Percentiles rank a stretch among this genome's conserved stretches.
Evolutionary conservation across 1,140 invertebrate genomes (phyloP).

Genomic region (Penaeus indicus): DNA sequence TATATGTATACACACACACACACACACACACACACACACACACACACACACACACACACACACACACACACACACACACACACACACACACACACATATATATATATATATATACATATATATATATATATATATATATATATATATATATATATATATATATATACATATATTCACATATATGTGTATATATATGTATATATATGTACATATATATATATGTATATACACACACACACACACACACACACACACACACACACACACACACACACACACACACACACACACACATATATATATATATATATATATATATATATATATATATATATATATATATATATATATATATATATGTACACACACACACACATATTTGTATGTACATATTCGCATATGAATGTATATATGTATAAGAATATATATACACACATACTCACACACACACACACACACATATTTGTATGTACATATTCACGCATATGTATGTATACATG

Average conservation of each 20-base stretch:
- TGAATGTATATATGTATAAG: neutral
- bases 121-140: no score
- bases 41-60: no score
- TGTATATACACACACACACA: no score
- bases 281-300: neutral
- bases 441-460: no score
- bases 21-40: no score
- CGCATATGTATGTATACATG: neutral
- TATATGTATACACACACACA: no score
- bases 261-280: no score
- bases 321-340: conserved; percentile 20
- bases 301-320: neutral
- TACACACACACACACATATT: neutral
- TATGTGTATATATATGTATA: no score
- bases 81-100: neutral
- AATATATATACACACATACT: neutral
- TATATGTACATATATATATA: no score
- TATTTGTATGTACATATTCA: neutral
- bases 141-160: no score
- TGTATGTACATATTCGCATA: neutral
- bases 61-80: no score
- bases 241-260: no score
- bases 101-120: neutral
- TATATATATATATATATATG: neutral
- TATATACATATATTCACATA: neutral